These are phyloP conservation scores for Anoplius nigerrimus DNA, from an alignment of 2,888 invertebrate species.

Conservation along the genomic window DNA sequence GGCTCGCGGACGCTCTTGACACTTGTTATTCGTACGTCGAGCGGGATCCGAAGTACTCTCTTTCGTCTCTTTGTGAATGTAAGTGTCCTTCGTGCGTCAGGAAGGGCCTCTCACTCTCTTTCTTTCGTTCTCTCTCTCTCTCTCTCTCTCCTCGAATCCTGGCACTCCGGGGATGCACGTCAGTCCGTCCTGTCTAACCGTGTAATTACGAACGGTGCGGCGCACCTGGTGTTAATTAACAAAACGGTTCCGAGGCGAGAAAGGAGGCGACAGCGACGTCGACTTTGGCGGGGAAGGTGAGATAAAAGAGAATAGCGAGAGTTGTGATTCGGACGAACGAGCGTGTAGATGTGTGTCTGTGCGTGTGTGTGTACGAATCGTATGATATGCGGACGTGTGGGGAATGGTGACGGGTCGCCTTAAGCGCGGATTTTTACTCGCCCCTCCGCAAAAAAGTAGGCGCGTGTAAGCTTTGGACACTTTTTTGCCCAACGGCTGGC, in stretches of 20 bases:
- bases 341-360: too few species aligned
- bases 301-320: slow-evolving; percentile 16
- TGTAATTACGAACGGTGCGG: neutral
- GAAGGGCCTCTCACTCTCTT: too few species aligned
- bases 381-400: slow-evolving; percentile 51
- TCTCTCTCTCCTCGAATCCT: too few species aligned
- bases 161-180: too few species aligned
- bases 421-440: slow-evolving; percentile 39
- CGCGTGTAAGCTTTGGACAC: slow-evolving; percentile 10
- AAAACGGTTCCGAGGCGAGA: slow-evolving; percentile 35
- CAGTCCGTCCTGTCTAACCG: too few species aligned
- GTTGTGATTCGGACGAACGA: slow-evolving; percentile 21
- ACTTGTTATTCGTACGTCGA: too few species aligned
- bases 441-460: slow-evolving; percentile 26
- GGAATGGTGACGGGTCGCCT: slow-evolving; percentile 40
- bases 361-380: too few species aligned
- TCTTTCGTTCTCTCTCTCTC: too few species aligned
- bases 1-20: too few species aligned
- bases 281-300: neutral
- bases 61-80: too few species aligned
- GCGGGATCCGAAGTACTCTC: too few species aligned
- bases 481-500: slow-evolving; percentile 36
- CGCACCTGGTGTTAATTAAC: slow-evolving; percentile 48
- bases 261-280: slow-evolving; percentile 27
- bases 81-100: too few species aligned